Conservation (phyloP, 2,888 invertebrate genomes). For the Parochlus steinenii region DNA sequence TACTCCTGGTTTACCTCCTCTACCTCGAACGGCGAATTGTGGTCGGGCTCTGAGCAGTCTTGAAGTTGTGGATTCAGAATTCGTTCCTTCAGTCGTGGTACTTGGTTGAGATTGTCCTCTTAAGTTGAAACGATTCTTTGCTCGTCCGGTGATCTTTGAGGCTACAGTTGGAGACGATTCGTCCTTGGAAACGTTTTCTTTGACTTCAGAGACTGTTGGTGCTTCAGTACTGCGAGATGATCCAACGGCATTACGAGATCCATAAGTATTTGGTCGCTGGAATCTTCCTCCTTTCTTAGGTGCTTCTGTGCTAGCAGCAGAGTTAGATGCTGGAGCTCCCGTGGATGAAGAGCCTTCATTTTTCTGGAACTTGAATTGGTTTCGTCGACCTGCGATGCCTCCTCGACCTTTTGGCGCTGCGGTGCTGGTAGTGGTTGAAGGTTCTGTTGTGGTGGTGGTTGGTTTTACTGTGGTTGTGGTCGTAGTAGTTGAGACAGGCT, state of each 20-base stretch:
- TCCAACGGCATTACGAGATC: conserved; percentile 15
- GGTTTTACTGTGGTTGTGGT: conserved; percentile 33
- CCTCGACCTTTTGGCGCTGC: conserved; percentile 21
- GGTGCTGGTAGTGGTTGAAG: conserved; percentile 23
- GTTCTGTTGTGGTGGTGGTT: conserved; percentile 36
- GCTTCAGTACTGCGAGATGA: conserved; percentile 21
- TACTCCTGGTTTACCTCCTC: conserved; percentile 22
- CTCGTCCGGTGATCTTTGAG: conserved; percentile 23
- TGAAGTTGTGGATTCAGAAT: conserved; percentile 19
- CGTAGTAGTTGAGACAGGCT: conserved; percentile 35
- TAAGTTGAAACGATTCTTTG: conserved; percentile 29
- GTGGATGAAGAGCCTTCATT: conserved; percentile 2
- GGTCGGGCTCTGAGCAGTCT: conserved; percentile 24
- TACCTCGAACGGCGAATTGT: conserved; percentile 23
- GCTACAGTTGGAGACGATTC: conserved; percentile 21
- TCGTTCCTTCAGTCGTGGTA: conserved; percentile 18
- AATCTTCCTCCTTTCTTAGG: conserved; percentile 21
- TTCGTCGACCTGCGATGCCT: conserved; percentile 15
- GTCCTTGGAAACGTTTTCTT: conserved; percentile 22
- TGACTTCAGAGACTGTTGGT: conserved; percentile 20
- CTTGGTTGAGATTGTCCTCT: conserved; percentile 24
- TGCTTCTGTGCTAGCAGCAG: conserved; percentile 1
- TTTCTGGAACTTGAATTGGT: conserved; percentile 12
- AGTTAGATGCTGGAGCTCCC: conserved; percentile 2
- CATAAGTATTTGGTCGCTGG: conserved; percentile 28